Base-by-base conservation (phyloP, 1,140 invertebrate genomes). In the Pygmarrhopalites habei region DNA sequence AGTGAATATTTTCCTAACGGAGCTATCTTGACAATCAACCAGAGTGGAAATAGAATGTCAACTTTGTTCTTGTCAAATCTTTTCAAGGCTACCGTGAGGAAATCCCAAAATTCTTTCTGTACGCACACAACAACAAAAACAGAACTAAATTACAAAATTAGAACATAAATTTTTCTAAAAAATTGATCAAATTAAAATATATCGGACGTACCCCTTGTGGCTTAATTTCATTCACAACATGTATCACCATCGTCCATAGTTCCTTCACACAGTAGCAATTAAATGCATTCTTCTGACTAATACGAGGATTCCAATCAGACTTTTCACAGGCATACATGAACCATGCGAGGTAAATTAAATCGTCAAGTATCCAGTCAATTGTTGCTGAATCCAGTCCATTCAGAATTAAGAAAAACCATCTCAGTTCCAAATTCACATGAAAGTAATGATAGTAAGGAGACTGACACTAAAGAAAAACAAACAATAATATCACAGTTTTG, bases 191-290 rank as follows among this genome's bases (percentile, higher is more conserved):
- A 12, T 41, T n/a, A 41, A n/a, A n/a, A n/a, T n/a, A n/a, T n/a
- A n/a, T n/a, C n/a, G n/a, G 10, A 29, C 26, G 26, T 55, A 55
- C 51, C 51, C 51, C 51, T 15, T 7, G 29, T 7, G 51, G 51
- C 29, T 55, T 55, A 10, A 55, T 21, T 55, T 32, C 29, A 32
- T 55, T 26, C 25, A 55, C 51, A 23, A 55, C 7, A 15, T 29
- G 51, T 23, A 10, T 28, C 7, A 55, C 4, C 51, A 55, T 55
- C 21, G 29, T 55, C 51, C 51, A 55, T 21, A 55, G 17, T 21
- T 55, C 51, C 29, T 55, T 12, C 51, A 55, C 51, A 23, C 51
- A 55, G 29, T 55, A 29, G 29, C 51, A 55, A 32, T 55, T 55
- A 55, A 55, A 55, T 12, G 51, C 14, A 21, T 15, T 21, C 23